A percentile compares a stretch with the other conserved stretches of the same genome.
phyloP scores from a whole-genome alignment of 2,797 vertebrate species.

The Craterocephalus amniculus region DNA sequence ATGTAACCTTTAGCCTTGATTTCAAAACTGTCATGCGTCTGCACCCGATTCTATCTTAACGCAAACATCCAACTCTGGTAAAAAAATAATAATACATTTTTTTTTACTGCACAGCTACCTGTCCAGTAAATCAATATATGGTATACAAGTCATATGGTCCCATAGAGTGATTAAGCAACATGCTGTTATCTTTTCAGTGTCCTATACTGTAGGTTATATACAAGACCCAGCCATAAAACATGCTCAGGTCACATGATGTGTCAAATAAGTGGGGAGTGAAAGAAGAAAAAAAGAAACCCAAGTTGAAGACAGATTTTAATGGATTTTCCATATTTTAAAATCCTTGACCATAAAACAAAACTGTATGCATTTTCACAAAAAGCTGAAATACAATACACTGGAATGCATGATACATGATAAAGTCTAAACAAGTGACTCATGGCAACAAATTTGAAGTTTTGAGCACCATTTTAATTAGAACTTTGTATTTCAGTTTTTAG shows the following conservation, averaged over 20 bases:
- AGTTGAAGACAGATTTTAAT: constrained; percentile 53
- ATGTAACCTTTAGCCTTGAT: not conserved
- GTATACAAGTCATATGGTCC: too few relatives aligned
- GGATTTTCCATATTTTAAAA: constrained; percentile 12
- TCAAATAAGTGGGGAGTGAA: not conserved
- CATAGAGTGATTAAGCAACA: constrained; percentile 52
- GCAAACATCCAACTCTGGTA: constrained; percentile 41
- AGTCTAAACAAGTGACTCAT: constrained; percentile 11
- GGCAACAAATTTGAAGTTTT: constrained; percentile 22
- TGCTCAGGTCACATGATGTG: not conserved
- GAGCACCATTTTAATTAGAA: constrained; percentile 37
- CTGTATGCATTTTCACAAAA: not conserved
- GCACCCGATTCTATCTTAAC: constrained; percentile 33
- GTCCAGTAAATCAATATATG: constrained; percentile 26
- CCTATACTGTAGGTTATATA: constrained; percentile 36
- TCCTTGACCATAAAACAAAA: constrained; percentile 1
- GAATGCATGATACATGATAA: constrained; percentile 43
- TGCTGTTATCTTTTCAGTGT: constrained; percentile 42
- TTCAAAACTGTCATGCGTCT: not conserved
- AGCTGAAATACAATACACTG: constrained; percentile 24
- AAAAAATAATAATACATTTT: constrained; percentile 5
- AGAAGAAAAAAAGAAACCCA: not conserved
- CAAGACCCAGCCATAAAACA: not conserved
- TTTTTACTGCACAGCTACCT: too few relatives aligned
- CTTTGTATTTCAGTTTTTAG: constrained; percentile 3